Evolutionary conservation across 1,140 invertebrate species (phyloP), one percentile per base, ranked within the genome.

Genomic region (Formica selysi): DNA sequence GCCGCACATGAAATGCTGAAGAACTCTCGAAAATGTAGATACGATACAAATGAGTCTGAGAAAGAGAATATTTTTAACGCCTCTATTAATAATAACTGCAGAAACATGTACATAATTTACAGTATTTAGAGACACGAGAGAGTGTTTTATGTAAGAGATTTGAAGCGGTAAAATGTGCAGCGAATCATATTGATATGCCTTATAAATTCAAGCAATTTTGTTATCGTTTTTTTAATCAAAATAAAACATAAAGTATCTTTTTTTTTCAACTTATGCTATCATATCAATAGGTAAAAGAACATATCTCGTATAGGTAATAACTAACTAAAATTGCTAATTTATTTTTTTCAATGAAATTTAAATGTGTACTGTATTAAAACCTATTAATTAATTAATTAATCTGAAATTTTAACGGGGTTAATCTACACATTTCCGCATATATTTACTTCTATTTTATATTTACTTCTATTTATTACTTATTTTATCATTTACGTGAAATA

Each of bases 21-120:
- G 57, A 41, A 68, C 29, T 73, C 11, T 41, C 54, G 29, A 8
- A 44, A 74, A 65, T 81, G 32, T 65, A 41, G 19, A 64, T 38
- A 80, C 11, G n/a, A 7, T 22, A 54, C 4, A 54, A 29, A 73
- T 26, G n/a, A 64, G 13, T 57, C 64, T 10, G 38, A 36, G 29
- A 62, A 59, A 41, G 13, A n/a, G 11, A 22, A 51, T 0, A 2
- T 79, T 59, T 67, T 7, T 73, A 57, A 57, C 3, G 19, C 19
- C 5, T 8, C 32, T 38, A 74, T 26, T 36, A 41, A 59, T 22
- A 64, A 76, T 44, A 61, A 76, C 1, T 41, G 19, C 36, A 59
- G 13, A 38, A 59, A 74, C 32, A 13, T 32, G 7, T 16, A 32
- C 7, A 38, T 44, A 74, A 32, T 22, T 38, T 59, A 38, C 3